Percentiles rank a stretch among this genome's conserved stretches.
phyloP scores from a whole-genome alignment of 1,140 invertebrate species.

The Drosophila busckii region DNA sequence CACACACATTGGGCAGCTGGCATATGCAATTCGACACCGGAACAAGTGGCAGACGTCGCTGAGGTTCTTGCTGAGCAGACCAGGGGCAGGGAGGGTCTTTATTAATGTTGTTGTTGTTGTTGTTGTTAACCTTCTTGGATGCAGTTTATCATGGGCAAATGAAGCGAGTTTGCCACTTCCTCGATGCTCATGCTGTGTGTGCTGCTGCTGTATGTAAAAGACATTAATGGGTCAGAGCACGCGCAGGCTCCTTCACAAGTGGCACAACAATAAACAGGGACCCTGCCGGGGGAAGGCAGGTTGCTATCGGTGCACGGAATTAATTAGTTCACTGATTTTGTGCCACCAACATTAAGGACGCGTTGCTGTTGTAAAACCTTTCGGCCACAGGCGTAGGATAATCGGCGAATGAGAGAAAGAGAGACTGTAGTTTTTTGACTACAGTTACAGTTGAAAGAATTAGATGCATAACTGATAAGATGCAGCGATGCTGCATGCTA shows the following conservation, averaged over 20 bases:
- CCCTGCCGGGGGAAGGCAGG: not conserved
- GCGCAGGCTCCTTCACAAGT: no score
- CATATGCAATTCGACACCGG: constrained; percentile 69
- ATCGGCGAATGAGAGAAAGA: constrained; percentile 13
- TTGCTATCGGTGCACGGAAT: constrained; percentile 51
- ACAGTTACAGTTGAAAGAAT: not conserved
- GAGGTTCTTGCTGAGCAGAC: not conserved
- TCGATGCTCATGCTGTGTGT: no score
- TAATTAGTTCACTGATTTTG: constrained; percentile 73
- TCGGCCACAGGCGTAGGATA: constrained; percentile 39
- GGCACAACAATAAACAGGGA: no score
- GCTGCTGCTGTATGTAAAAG: no score
- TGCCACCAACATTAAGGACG: constrained; percentile 41
- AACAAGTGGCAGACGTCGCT: constrained; percentile 56
- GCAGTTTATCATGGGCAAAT: no score
- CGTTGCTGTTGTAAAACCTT: constrained; percentile 38
- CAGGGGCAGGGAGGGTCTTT: not conserved
- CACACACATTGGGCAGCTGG: constrained; percentile 52
- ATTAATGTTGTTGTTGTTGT: no score
- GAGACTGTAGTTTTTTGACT: not conserved
- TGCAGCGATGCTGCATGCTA: not conserved
- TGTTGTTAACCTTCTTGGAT: no score
- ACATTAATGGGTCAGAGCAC: no score
- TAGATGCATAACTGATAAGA: not conserved
- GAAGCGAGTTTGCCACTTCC: no score